Base-by-base conservation (phyloP, 2,113 vertebrate species). In the Scolopax mira region DNA sequence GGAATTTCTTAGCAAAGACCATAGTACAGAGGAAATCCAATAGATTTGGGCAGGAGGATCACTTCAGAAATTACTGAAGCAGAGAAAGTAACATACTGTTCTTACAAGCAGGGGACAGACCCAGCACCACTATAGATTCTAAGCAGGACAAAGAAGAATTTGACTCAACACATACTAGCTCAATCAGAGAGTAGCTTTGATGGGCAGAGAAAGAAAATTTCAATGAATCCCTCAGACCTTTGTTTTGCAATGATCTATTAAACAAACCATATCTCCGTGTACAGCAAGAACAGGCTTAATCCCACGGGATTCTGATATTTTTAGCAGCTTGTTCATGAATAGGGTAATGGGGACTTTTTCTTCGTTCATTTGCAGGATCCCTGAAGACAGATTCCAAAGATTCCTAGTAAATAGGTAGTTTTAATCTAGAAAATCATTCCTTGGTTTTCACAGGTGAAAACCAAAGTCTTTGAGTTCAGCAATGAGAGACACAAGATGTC, bases 181-280 rank as follows among this genome's bases (percentile, higher is more conserved):
- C 67, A 64, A n/a, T 73, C 39, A 91, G 39, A 87, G 35, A 89
- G 66, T n/a, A 94, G 35, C 23, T 88, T 87, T 64, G 35, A 42
- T 75, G 61, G 52, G 35, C 62, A 91, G 80, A 87, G 81, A 84
- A 95, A 82, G 73, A 91, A 93, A 85, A 79, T 28, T 57, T 85
- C 58, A 91, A 41, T 61, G 85, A 85, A 69, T 82, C 13, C 44
- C 1, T 10, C 60, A 94, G 77, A 89, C 55, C 41, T 85, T 91
- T 93, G 66, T 85, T 62, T 89, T 89, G 83, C 77, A 79, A 25
- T 71, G 61, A 55, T 85, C 52, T 91, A 82, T 89, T 94, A 91
- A 89, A 71, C 19, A 88, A 79, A 69, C 67, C 3, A 18, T 71
- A 42, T 57, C n/a, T 90, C 65, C 33, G 6, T 84, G 81, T 87